These are phyloP conservation scores for Meteorus colon DNA, from an alignment of 2,888 invertebrate genomes.

Conservation along the genomic window DNA sequence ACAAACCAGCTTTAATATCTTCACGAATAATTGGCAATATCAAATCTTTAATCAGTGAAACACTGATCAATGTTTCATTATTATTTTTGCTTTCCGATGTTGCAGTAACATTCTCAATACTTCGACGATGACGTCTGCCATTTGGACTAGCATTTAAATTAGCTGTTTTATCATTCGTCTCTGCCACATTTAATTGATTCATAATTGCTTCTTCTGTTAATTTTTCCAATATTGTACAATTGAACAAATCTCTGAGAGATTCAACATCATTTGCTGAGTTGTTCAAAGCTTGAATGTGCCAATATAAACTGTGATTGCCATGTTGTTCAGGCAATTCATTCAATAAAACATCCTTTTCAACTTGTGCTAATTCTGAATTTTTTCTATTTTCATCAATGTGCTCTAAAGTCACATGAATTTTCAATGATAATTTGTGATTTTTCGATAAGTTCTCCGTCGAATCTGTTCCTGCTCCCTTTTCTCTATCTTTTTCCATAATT, in stretches of 20 bases:
- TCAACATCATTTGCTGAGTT: slow-evolving; percentile 50
- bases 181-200: neutral
- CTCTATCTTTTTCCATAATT: neutral
- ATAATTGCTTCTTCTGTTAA: slow-evolving; percentile 4
- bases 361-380: slow-evolving; percentile 50
- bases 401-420: slow-evolving; percentile 55
- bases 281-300: slow-evolving; percentile 52
- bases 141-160: neutral
- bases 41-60: slow-evolving; percentile 42
- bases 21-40: slow-evolving; percentile 49
- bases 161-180: neutral
- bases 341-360: slow-evolving; percentile 54
- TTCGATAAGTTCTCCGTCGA: neutral
- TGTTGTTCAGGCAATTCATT: slow-evolving; percentile 45
- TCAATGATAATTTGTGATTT: slow-evolving; percentile 48
- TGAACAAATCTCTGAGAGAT: slow-evolving; percentile 52
- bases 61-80: slow-evolving; percentile 9
- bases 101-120: neutral
- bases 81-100: slow-evolving; percentile 14
- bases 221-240: slow-evolving; percentile 49
- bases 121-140: neutral
- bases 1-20: slow-evolving; percentile 53
- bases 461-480: neutral
- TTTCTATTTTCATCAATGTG: slow-evolving; percentile 52
- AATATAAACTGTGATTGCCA: slow-evolving; percentile 48